Evolutionary conservation across 2,888 invertebrate species (phyloP), one percentile per base, ranked within the genome.

Genomic region (Caenorhabditis panamensis): DNA sequence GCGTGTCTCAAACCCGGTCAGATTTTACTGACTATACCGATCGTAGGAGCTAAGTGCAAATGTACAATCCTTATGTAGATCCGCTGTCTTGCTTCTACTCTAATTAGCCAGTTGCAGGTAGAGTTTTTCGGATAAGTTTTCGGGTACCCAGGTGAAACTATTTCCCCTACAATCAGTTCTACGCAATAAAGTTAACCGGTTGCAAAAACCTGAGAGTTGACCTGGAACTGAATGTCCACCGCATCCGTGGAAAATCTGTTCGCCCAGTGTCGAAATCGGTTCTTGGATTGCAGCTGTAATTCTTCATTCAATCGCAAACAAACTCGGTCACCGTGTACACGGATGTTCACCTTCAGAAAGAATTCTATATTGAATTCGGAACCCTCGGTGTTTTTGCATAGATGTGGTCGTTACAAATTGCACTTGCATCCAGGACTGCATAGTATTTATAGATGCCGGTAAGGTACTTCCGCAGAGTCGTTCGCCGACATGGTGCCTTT

Each of bases 41-140:
- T 83, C 4, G 87, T 88, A 1, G 84, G 68, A 1, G 89, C 82
- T 11, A 92, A 89, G 62, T 92, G 91, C 2, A 92, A 83, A 59
- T 92, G 90, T n/a, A 91, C 86, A 13, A 92, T 85, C 58, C 91
- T 88, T 13, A 92, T 81, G 82, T 92, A 92, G 53, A 92, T 91
- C 51, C 91, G 88, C 76, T 91, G 91, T 37, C 88, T 82, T 44
- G 90, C 89, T 22, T 89, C 87, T 11, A 92, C 92, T 51, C 92
- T 86, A 51, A 92, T 91, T 28, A 92, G 85, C 92, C 92, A 92
- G 49, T 91, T 89, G 86, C 92, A 92, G 9, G 92, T 91, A 13
- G 92, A 85, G 49, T 92, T 91, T 26, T 87, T 89, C 0, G 91
- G 91, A 77, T 91, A 92, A 9, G 90, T 89, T 9, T 80, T 75